Conservation (phyloP, 2,113 vertebrate genomes). For the Notothenia rossii region DNA sequence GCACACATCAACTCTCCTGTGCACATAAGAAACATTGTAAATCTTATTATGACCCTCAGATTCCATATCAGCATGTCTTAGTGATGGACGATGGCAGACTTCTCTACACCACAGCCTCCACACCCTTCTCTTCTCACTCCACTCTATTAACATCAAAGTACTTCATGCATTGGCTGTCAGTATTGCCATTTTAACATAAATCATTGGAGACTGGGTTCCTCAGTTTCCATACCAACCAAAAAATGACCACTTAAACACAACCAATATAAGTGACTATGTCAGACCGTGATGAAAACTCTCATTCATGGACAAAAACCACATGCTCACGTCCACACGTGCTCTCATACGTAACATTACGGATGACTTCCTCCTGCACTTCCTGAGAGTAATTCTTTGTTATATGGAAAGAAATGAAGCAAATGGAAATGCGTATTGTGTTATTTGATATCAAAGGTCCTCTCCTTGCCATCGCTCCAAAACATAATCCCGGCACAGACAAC, state of each 20-base stretch:
- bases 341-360: conserved; percentile 35
- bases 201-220: conserved; percentile 30
- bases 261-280: conserved; percentile 35
- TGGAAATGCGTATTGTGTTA: conserved; percentile 43
- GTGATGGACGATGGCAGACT: conserved; percentile 2
- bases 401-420: conserved; percentile 58
- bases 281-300: conserved; percentile 30
- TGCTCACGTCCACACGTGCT: conserved; percentile 28
- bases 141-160: background rate
- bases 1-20: background rate
- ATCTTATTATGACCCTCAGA: conserved; percentile 1
- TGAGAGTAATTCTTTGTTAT: conserved; percentile 67
- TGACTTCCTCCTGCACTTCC: conserved; percentile 50
- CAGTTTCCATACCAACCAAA: conserved; percentile 54
- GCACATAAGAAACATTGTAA: background rate
- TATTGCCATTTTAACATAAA: conserved; percentile 13
- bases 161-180: background rate
- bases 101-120: background rate
- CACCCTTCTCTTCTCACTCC: conserved; percentile 17
- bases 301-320: conserved; percentile 52
- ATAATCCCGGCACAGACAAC: conserved; percentile 20
- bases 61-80: background rate
- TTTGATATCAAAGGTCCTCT: conserved; percentile 46
- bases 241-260: conserved; percentile 22
- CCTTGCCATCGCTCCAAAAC: conserved; percentile 58